These are phyloP conservation scores for Propithecus perrieri DNA, from an alignment of 2,797 vertebrate species.

Conservation along the genomic window DNA sequence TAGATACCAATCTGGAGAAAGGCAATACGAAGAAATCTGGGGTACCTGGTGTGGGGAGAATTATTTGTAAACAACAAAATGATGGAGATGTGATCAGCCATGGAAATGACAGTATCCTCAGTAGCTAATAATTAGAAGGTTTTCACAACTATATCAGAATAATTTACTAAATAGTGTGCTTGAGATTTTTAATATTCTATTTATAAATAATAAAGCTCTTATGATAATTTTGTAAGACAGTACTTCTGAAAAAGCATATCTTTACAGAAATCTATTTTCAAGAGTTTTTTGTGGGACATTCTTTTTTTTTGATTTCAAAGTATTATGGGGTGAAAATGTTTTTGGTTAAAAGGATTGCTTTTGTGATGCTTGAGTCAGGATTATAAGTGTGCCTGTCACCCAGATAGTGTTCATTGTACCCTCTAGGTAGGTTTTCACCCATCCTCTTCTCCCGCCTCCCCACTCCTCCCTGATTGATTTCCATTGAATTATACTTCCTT, in stretches of 20 bases:
- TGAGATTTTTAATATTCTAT: neutral
- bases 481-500: too few relatives aligned
- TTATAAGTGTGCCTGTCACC: too few relatives aligned
- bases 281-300: neutral
- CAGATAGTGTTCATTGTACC: too few relatives aligned
- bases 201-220: neutral
- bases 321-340: too few relatives aligned
- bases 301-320: too few relatives aligned
- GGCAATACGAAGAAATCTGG: neutral
- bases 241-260: neutral
- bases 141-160: neutral
- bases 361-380: too few relatives aligned
- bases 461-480: too few relatives aligned
- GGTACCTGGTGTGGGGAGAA: rapidly evolving
- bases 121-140: neutral
- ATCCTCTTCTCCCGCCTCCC: too few relatives aligned
- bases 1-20: neutral
- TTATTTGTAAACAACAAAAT: neutral
- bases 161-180: neutral
- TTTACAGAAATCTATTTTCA: neutral
- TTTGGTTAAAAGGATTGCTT: too few relatives aligned
- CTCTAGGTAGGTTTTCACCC: too few relatives aligned
- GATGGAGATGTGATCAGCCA: neutral
- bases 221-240: neutral
- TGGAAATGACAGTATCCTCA: neutral